phyloP scores from a whole-genome alignment of 2,113 vertebrate genomes.

The Falcunculus frontatus region DNA sequence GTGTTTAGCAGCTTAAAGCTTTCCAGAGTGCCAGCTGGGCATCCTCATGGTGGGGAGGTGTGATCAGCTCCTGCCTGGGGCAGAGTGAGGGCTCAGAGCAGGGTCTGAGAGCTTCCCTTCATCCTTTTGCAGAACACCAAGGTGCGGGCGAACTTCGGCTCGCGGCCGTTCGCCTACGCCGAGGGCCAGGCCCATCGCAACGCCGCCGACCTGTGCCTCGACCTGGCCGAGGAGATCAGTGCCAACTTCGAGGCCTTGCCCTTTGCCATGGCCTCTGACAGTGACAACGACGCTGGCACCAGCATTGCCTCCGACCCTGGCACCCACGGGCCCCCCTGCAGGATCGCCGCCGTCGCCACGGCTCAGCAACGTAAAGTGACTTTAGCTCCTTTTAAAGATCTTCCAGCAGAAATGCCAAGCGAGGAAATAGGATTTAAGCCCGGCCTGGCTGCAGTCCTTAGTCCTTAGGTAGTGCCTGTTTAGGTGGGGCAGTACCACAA shows the following conservation, averaged over 20 bases:
- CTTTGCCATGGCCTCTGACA: constrained; percentile 98
- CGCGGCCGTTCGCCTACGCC: constrained; percentile 87
- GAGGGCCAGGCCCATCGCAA: constrained; percentile 97
- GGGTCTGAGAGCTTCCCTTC: neutral
- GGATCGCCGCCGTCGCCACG: constrained; percentile 89
- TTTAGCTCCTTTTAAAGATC: rapidly evolving
- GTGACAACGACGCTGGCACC: constrained; percentile 93
- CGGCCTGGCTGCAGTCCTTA: neutral
- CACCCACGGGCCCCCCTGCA: constrained; percentile 90
- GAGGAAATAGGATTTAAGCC: neutral
- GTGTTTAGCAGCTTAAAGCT: neutral
- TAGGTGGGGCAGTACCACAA: neutral
- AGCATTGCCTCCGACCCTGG: constrained; percentile 93
- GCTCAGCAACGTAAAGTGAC: constrained; percentile 84
- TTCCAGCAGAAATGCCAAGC: neutral
- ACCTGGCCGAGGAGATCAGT: constrained; percentile 96
- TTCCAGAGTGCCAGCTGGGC: neutral
- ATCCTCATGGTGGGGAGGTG: neutral
- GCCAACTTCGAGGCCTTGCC: constrained; percentile 97
- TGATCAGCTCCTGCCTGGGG: neutral
- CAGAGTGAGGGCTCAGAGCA: neutral
- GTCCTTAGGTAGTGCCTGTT: neutral
- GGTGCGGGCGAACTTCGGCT: constrained; percentile 95
- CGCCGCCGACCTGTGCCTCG: constrained; percentile 91
- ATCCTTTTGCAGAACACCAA: constrained; percentile 86